Evolutionary conservation across 92 coral and sea anemone genomes (phyloP), one percentile per base, ranked within the genome.

Genomic region (Parazoanthus darwini): DNA sequence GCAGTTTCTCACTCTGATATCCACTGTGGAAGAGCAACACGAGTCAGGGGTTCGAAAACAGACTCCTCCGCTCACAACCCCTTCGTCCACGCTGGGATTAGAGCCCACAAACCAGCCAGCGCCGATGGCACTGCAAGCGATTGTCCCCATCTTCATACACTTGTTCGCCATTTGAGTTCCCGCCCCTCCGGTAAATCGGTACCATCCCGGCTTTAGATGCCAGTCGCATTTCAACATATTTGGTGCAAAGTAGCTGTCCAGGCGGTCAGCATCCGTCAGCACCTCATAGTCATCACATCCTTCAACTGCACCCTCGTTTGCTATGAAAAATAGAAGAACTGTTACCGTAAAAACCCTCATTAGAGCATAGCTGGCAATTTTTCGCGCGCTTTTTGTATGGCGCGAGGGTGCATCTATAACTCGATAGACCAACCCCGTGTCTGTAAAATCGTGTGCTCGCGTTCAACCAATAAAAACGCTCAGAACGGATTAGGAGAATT

Each of bases 51-150:
- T 84, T 29, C 87, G 87, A 33, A 84, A 84, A 84, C 87, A 84
- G 44, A 84, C 79, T 72, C 87, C 87, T 29, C 87, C 72, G 26
- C 11, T 70, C 87, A 26, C 79, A 35, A 84, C 33, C 9, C 87
- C 87, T 16, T 84, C 79, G 26, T 48, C 48, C 6, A 29, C 79
- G 44, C 44, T 84, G 23, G 79, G 87, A 14, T 71, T 79, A 16
- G 87, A 70, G 20, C 87, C 87, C 78, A 84, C 70, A 6, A 84
- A 35, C 87, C 87, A 84, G 22, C 87, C 87, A 44, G 87, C 67
- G 14, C 87, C 87, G 29, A 84, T 20, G 6, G 87, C 87, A 29
- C 87, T 84, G 87, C 87, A 84, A 48, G 78, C 78, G 66, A 66
- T 48, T 3, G 43, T 42, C 26, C 79, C 87, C 4, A 50, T 70